A percentile compares a stretch with the other conserved stretches of the same genome.
Conservation (phyloP, 2,797 vertebrate genomes). For the Malurus splendens region DNA sequence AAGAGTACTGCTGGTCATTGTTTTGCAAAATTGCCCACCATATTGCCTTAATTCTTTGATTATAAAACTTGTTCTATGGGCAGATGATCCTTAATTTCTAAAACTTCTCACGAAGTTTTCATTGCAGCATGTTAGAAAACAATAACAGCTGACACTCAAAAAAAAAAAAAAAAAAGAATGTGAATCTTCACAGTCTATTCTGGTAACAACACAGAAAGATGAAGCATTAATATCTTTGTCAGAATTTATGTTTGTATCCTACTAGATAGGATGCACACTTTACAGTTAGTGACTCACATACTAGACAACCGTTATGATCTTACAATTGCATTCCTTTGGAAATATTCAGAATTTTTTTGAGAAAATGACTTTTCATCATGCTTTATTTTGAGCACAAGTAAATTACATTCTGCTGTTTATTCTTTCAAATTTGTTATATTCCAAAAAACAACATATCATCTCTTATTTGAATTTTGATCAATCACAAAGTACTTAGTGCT, state of each 20-base stretch:
- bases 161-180: background rate
- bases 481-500: background rate
- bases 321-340: background rate
- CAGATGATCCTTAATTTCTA: background rate
- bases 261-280: background rate
- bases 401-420: background rate
- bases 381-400: background rate
- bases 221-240: background rate
- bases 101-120: background rate
- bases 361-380: background rate
- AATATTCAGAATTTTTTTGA: background rate
- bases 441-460: background rate
- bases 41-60: background rate
- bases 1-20: background rate
- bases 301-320: background rate
- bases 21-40: background rate
- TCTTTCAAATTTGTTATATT: background rate
- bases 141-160: background rate
- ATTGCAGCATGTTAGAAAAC: background rate
- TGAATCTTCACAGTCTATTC: background rate
- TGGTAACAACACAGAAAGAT: background rate
- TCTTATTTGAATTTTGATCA: background rate
- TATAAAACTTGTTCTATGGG: background rate
- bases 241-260: background rate
- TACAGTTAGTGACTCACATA: background rate